These are phyloP conservation scores for Rhizomys pruinosus DNA, from an alignment of 2,113 vertebrate species.

Conservation along the genomic window DNA sequence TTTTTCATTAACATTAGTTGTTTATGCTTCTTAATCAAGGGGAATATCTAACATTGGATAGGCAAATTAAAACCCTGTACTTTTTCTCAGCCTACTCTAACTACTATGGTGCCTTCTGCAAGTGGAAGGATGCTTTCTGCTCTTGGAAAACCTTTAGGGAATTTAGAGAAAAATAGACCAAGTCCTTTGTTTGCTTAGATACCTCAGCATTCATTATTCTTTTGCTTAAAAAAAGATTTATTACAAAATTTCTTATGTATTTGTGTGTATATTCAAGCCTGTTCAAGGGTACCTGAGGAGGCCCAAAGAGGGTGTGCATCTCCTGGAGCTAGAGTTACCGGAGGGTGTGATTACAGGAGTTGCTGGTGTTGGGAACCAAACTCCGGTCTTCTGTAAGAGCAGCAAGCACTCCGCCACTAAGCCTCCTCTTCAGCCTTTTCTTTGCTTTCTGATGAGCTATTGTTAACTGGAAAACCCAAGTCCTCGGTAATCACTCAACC, in stretches of 20 bases:
- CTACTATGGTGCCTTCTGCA: background rate
- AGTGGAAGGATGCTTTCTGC: conserved; percentile 6
- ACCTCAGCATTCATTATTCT: conserved; percentile 1
- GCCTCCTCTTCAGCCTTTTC: background rate
- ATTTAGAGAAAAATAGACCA: conserved; percentile 34
- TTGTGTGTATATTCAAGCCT: background rate
- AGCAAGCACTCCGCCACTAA: background rate
- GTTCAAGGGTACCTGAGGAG: background rate
- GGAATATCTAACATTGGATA: conserved; percentile 52
- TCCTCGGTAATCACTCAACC: background rate
- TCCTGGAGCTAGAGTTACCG: background rate
- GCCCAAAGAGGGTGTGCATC: background rate
- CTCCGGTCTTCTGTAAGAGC: background rate
- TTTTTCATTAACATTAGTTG: conserved; percentile 53
- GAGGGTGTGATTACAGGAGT: background rate
- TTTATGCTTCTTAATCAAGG: conserved; percentile 33
- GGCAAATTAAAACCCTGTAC: conserved; percentile 13
- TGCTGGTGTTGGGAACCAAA: background rate
- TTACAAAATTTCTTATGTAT: background rate
- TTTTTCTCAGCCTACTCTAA: background rate
- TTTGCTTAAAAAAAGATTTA: background rate
- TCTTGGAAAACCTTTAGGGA: conserved; percentile 29
- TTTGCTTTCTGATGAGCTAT: background rate
- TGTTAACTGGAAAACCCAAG: conserved; percentile 22
- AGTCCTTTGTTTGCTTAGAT: background rate